Base-by-base conservation (phyloP, 2,113 vertebrate species). In the Sander vitreus region DNA sequence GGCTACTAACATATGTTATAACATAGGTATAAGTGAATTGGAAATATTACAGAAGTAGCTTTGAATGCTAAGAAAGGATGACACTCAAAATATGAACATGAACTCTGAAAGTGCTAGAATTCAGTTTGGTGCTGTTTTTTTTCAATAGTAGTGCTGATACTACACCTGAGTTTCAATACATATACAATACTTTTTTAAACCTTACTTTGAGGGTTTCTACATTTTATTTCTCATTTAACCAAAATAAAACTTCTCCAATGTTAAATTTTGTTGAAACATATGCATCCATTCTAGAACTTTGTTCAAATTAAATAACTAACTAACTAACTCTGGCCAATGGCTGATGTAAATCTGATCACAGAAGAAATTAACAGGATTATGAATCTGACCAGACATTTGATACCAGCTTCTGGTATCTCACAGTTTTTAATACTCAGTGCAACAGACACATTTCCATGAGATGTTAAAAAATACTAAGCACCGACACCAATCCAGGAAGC, bases 401-500 rank as follows among this genome's bases (percentile, higher is more conserved):
- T 51, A 5, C 16, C 21, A 47, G 54, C 23, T 18, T 58, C 33
- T 75, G 53, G 33, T 48, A 57, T 64, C 25, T 21, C 15, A 67
- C 39, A 66, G 16, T 57, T 39, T 63, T 47, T 67, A 2, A 65
- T 36, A 43, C 33, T 64, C 7, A 3, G 36, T 47, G 5, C 12
- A 48, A 48, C 0, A 2, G 23, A 50, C 30, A 80, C 14, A 33
- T 59, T 70, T 64, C 25, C 15, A n/a, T 58, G n/a, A 70, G 18
- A 19, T 33, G 30, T 60, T 7, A 53, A 33, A 57, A 48, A 47
- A 45, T 1, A 21, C 48, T 10, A 13, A 70, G 14, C 7, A 55
- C 5, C 2, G n/a, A 71, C 33, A 66, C 14, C 33, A 48, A 74
- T 76, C 39, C 70, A 64, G 66, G 67, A 82, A 13, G 55, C 33